These are phyloP conservation scores for Saxicola maurus DNA, from an alignment of 2,797 vertebrate genomes.

Conservation along the genomic window DNA sequence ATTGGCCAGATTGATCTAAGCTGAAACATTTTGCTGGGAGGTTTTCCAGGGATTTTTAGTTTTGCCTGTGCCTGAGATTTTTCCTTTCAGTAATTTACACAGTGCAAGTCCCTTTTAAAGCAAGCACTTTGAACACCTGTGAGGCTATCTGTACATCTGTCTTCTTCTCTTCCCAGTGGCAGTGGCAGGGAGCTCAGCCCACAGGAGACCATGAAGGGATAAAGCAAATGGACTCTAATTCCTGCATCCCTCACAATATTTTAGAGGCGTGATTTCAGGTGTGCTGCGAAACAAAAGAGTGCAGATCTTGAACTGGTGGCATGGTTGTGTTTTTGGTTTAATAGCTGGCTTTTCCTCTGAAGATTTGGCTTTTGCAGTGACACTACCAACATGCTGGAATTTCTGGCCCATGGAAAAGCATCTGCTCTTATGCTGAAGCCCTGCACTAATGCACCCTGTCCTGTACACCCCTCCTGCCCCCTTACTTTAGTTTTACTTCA, in stretches of 20 bases:
- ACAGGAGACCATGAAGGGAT: not conserved
- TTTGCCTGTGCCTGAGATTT: not conserved
- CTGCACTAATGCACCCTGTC: not conserved
- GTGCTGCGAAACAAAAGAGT: not conserved
- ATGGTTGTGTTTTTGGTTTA: not conserved
- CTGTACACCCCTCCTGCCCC: fast-evolving
- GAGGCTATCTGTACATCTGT: fast-evolving
- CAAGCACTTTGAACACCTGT: not conserved
- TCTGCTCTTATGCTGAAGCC: not conserved
- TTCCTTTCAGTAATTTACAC: not conserved
- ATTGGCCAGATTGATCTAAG: not conserved
- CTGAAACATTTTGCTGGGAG: not conserved
- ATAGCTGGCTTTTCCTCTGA: not conserved
- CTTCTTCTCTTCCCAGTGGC: not conserved
- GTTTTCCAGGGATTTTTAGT: not conserved
- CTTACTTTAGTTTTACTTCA: not conserved
- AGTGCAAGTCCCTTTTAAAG: not conserved
- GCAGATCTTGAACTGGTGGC: not conserved
- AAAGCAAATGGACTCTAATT: not conserved
- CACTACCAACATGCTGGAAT: not conserved
- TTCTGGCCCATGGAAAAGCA: not conserved
- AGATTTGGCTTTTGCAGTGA: not conserved
- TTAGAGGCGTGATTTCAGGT: fast-evolving
- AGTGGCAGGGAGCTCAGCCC: not conserved
- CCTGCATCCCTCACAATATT: not conserved